Base-by-base conservation (phyloP, 2,797 vertebrate species). In the Euthynnus affinis region DNA sequence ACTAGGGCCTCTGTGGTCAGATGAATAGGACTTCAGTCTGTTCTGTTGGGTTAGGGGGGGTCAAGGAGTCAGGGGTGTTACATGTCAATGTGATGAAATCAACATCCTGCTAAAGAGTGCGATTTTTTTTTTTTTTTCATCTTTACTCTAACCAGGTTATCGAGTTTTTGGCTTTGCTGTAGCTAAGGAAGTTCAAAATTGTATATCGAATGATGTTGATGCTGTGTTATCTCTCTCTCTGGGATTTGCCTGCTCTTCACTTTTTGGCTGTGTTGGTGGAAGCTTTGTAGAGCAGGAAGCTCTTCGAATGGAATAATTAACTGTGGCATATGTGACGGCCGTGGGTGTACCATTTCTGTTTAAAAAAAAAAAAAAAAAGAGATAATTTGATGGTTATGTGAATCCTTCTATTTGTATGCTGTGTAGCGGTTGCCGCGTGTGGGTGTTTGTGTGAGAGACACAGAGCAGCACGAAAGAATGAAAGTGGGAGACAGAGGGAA, bases 1-100 rank as follows among this genome's bases (percentile, higher is more conserved):
- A 92, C 78, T 86, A 13, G 81, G 77, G 72, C 84, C 80, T 91
- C 82, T 89, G 89, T 89, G 85, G 83, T 82, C 75, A 76, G 81
- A 90, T 88, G 90, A 94, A 91, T 84, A 78, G 81, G 80, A 90
- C 86, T 85, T 88, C 72, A 89, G 90, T 92, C 75, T 76, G 62
- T 77, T 82, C 74, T 81, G 37, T 53, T 72, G 71, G 65, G 76
- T 18, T 2, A 10, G 7, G 63, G 55, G 55, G 82, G 85, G 81
- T 76, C 58, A 83, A 78, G 53, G 79, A 84, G 74, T 83, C 77
- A 84, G 48, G 81, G 61, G 58, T 67, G 73, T 86, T 87, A 83
- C 81, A 89, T 83, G 77, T 73, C 63, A 76, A 37, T 53, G 75
- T 81, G 78, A 81, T 90, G 82, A 90, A 78, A 88, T 87, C 76